Conservation (phyloP, 2,888 invertebrate species). For the Eilema sororculum region DNA sequence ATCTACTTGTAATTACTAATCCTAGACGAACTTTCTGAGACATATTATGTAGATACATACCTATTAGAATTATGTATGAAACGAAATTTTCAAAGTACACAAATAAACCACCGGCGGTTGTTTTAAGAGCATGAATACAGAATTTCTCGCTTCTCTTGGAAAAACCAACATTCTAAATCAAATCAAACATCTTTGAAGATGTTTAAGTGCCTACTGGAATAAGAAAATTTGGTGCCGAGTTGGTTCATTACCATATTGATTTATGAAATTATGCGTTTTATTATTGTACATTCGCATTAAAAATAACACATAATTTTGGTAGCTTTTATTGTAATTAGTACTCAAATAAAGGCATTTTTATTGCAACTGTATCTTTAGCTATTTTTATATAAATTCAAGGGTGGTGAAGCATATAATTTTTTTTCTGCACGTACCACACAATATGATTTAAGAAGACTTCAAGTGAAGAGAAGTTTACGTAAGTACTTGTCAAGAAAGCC, state of each 20-base stretch:
- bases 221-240: slow-evolving; percentile 6
- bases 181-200: slow-evolving; percentile 22
- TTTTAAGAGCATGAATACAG: slow-evolving; percentile 24
- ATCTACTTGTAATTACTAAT: slow-evolving; percentile 24
- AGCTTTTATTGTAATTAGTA: neutral
- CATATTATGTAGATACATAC: neutral
- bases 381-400: neutral
- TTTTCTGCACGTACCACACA: neutral
- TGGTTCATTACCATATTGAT: slow-evolving; percentile 5
- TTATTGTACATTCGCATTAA: neutral
- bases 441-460: slow-evolving; percentile 6
- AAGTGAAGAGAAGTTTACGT: slow-evolving; percentile 23
- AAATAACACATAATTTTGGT: neutral
- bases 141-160: slow-evolving; percentile 9
- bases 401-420: neutral
- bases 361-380: no score
- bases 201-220: slow-evolving; percentile 14
- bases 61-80: neutral
- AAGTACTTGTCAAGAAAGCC: slow-evolving; percentile 20
- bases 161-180: slow-evolving; percentile 28
- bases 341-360: no score
- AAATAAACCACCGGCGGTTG: slow-evolving; percentile 12
- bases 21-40: neutral
- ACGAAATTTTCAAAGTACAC: neutral
- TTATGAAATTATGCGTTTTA: neutral